Conservation (phyloP, 1,140 invertebrate genomes). For the Heliconius himera region DNA sequence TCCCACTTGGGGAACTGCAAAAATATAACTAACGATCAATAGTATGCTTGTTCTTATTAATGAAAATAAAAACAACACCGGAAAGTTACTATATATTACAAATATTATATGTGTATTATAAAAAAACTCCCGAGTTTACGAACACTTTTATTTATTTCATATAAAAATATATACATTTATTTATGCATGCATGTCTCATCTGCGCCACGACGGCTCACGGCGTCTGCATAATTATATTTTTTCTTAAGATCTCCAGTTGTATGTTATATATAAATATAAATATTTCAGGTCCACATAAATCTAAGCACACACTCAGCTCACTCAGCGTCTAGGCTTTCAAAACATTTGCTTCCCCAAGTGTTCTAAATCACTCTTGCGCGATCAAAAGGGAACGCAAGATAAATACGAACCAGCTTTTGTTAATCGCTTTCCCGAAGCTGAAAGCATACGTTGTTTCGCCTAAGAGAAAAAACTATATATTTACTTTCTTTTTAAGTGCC, state of each 20-base stretch:
- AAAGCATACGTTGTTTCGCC: not conserved
- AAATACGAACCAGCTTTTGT: conserved; percentile 11
- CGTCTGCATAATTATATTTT: not conserved
- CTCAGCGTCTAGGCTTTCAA: conserved; percentile 10
- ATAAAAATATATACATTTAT: no score
- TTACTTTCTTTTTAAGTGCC: not conserved
- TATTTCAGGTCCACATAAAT: not conserved
- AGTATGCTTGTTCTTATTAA: no score
- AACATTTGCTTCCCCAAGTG: conserved; percentile 12
- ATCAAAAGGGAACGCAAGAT: conserved; percentile 8
- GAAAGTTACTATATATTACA: no score
- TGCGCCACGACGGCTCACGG: not conserved
- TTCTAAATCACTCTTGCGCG: conserved; percentile 22
- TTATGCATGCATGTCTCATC: not conserved
- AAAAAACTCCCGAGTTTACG: no score
- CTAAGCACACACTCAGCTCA: not conserved
- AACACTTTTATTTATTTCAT: no score
- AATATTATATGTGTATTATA: no score
- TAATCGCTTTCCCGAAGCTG: conserved; percentile 3
- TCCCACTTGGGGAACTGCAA: no score
- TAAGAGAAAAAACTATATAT: not conserved
- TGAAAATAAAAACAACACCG: no score
- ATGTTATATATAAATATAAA: not conserved
- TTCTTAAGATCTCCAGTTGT: not conserved
- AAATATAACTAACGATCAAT: no score